A percentile compares a stretch with the other conserved stretches of the same genome.
phyloP scores from a whole-genome alignment of 2,797 vertebrate species.

The Clamator glandarius region DNA sequence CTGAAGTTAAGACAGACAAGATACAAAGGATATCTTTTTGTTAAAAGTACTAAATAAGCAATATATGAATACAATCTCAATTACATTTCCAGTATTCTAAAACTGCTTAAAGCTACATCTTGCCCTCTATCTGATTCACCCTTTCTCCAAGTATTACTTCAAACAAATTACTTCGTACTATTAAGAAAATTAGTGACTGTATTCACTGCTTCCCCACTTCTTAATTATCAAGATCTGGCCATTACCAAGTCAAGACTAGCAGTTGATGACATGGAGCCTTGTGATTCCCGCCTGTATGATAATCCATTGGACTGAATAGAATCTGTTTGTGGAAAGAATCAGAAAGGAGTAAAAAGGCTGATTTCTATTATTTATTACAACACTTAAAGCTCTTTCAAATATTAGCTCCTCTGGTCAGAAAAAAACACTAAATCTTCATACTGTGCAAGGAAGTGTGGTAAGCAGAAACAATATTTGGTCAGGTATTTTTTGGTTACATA shows the following conservation, averaged over 20 bases:
- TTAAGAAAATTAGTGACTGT: background rate
- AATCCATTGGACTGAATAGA: slow-evolving; percentile 87
- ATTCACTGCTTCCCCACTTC: background rate
- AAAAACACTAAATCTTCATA: background rate
- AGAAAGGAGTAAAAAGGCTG: background rate
- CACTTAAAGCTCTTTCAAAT: background rate
- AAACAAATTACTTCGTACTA: background rate
- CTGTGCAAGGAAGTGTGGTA: background rate
- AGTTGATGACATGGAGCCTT: slow-evolving; percentile 94
- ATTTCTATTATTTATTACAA: background rate
- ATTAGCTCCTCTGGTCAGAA: background rate
- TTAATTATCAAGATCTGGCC: background rate
- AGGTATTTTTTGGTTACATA: background rate
- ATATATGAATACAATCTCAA: background rate
- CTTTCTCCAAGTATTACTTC: background rate
- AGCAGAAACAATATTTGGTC: background rate
- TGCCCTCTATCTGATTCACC: background rate
- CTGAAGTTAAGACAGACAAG: background rate
- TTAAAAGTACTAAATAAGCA: background rate
- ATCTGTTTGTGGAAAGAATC: slow-evolving; percentile 73
- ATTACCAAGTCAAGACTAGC: slow-evolving; percentile 94
- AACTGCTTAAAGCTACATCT: background rate
- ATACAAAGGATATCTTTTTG: background rate
- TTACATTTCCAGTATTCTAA: background rate
- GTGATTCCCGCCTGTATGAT: slow-evolving; percentile 87